Percentiles rank a stretch among this genome's conserved stretches.
Conservation (phyloP, 2,888 invertebrate species). For the Drosophila siamana region DNA sequence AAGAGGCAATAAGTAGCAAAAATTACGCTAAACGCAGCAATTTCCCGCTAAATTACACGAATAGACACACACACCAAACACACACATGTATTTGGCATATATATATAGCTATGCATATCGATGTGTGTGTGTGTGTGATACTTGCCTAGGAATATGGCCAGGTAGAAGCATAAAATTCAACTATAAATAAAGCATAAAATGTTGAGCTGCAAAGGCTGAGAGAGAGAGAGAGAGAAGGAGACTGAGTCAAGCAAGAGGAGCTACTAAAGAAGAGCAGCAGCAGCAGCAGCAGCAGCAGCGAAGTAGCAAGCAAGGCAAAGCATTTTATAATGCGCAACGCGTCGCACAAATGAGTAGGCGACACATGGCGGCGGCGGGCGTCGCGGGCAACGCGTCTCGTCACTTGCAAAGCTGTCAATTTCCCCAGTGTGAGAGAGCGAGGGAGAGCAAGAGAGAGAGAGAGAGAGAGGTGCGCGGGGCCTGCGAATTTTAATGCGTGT, state of each 20-base stretch:
- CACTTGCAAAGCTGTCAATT: slow-evolving; percentile 24
- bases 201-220: slow-evolving; percentile 31
- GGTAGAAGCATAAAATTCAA: slow-evolving; percentile 57
- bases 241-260: not conserved
- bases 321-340: slow-evolving; percentile 62
- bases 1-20: slow-evolving; percentile 81
- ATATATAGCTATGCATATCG: slow-evolving; percentile 25
- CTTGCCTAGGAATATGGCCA: slow-evolving; percentile 28
- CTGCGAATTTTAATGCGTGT: slow-evolving; percentile 78
- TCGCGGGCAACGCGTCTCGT: not conserved
- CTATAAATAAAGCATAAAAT: slow-evolving; percentile 65
- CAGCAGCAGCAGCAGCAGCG: not conserved
- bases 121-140: slow-evolving; percentile 9
- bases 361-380: slow-evolving; percentile 1
- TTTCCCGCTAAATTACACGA: slow-evolving; percentile 72
- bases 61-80: slow-evolving; percentile 35
- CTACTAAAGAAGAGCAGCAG: not conserved
- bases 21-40: slow-evolving; percentile 79
- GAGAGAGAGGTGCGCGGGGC: not conserved
- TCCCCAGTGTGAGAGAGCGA: slow-evolving; percentile 1
- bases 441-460: not conserved
- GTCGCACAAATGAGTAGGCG: slow-evolving; percentile 43
- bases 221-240: not conserved
- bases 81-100: too few relatives aligned
- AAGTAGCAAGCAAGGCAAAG: not conserved